Base-by-base conservation (phyloP, 2,888 invertebrate genomes). In the Onthophagus sagittarius region DNA sequence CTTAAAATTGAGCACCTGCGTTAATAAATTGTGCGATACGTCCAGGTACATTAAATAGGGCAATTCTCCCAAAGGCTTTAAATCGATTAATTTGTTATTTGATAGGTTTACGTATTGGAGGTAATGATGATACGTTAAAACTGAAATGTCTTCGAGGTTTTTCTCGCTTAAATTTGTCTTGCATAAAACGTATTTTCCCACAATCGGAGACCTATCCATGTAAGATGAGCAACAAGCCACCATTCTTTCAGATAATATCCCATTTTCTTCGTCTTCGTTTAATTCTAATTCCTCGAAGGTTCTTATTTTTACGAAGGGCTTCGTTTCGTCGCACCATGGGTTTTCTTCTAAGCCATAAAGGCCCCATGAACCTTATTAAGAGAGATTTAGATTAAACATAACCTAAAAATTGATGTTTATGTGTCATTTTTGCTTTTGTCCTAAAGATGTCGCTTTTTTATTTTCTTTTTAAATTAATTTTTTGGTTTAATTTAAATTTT, bases 71-170 rank as follows among this genome's bases (percentile, higher is more conserved):
- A 91, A 83, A 11, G 89, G 86, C n/a, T 80, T 83, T 70, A 91
- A 79, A 63, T 88, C 86, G 5, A 84, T 84, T 72, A 91, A 80
- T 13, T 85, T 82, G 81, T 91, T 91, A n/a, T 86, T 83, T 0
- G 89, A 88, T 11, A 91, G 80, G 79, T 91, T 89, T 76, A 91
- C 81, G 77, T 89, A 90, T 72, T 90, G 90, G 53, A 91, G 81
- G 79, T 88, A 89, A 78, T 87, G 88, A 81, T 89, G 90, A 73
- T 86, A 83, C 75, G 85, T 81, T 67, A 91, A 78, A 0, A 88
- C 84, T 11, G 86, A 85, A 64, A 91, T 88, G 75, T 90, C 86
- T 6, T 73, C 78, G n/a, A 88, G 79, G 73, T 77, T 80, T 72
- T 75, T 75, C 0, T 75, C 33, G 5, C 15, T 32, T 14, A 73